Evolutionary conservation across 2,113 vertebrate species (phyloP).

Genomic region (Syrrhaptes paradoxus): DNA sequence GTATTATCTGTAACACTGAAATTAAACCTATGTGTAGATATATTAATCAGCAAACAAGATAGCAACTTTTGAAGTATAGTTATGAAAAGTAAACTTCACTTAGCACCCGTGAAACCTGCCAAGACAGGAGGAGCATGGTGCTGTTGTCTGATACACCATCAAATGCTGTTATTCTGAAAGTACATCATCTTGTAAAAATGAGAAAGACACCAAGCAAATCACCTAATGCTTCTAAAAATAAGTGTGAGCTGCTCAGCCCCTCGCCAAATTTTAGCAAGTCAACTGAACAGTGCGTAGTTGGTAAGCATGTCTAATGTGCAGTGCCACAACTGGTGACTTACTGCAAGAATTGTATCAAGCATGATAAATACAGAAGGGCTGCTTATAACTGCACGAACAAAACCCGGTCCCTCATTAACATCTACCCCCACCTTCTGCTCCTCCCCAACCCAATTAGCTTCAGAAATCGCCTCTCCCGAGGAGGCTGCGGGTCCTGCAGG

Average conservation of each 20-base stretch:
- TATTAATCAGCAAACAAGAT: not conserved
- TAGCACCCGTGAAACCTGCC: not conserved
- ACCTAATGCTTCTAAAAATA: slow-evolving; percentile 31
- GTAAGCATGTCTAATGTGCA: not conserved
- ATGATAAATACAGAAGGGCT: not conserved
- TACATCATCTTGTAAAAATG: not conserved
- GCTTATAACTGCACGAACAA: not conserved
- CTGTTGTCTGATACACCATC: not conserved
- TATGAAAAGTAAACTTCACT: not conserved
- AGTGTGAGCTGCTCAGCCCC: not conserved
- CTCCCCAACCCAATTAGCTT: not conserved
- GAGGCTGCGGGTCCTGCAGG: slow-evolving; percentile 63
- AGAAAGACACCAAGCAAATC: not conserved
- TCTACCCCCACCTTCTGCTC: not conserved
- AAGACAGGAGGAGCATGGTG: not conserved
- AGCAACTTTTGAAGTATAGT: not conserved
- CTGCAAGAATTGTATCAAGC: not conserved
- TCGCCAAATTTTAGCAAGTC: slow-evolving; percentile 11
- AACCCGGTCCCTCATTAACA: not conserved
- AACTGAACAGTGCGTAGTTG: not conserved
- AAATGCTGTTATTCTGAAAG: slow-evolving; percentile 12
- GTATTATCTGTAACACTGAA: not conserved
- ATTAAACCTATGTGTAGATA: not conserved
- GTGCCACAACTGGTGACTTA: slow-evolving; percentile 9
- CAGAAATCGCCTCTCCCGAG: slow-evolving; percentile 33